Conservation (phyloP, 2,888 invertebrate species). For the Malthinus flaveolus region DNA sequence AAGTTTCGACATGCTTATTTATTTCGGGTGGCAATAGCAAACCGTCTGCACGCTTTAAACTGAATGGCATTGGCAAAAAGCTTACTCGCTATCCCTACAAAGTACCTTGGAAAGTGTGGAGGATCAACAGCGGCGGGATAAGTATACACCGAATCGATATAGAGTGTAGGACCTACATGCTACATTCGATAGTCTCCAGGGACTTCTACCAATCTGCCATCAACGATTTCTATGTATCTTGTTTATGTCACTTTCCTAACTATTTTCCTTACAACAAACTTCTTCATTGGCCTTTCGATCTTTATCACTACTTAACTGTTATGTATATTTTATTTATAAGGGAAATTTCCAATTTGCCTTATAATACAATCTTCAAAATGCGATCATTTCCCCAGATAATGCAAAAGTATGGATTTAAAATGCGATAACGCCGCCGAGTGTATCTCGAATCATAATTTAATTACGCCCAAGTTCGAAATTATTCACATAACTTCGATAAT, state of each 20-base stretch:
- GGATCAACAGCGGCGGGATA: slow-evolving; percentile 36
- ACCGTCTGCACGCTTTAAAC: slow-evolving; percentile 37
- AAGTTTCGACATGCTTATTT: slow-evolving; percentile 40
- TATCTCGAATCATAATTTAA: neutral
- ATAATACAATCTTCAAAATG: slow-evolving; percentile 11
- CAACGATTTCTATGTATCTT: slow-evolving; percentile 33
- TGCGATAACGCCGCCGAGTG: neutral
- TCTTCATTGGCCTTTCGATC: slow-evolving; percentile 4
- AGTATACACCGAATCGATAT: slow-evolving; percentile 35
- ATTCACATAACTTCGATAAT: too few species aligned
- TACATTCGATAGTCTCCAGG: slow-evolving; percentile 27
- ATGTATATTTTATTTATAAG: slow-evolving; percentile 20
- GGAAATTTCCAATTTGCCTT: slow-evolving; percentile 16
- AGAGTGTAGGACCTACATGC: slow-evolving; percentile 30
- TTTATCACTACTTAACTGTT: slow-evolving; percentile 14
- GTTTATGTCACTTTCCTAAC: slow-evolving; percentile 25
- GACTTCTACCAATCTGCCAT: slow-evolving; percentile 35
- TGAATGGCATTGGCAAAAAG: slow-evolving; percentile 38
- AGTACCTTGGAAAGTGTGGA: slow-evolving; percentile 39
- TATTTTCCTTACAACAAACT: slow-evolving; percentile 16
- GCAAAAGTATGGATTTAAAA: neutral
- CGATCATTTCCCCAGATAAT: neutral
- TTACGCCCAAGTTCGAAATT: neutral
- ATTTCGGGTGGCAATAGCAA: slow-evolving; percentile 36
- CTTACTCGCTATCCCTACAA: slow-evolving; percentile 37